Evolutionary conservation across 1,140 invertebrate species (phyloP).

Genomic region (Pogonomyrmex californicus): DNA sequence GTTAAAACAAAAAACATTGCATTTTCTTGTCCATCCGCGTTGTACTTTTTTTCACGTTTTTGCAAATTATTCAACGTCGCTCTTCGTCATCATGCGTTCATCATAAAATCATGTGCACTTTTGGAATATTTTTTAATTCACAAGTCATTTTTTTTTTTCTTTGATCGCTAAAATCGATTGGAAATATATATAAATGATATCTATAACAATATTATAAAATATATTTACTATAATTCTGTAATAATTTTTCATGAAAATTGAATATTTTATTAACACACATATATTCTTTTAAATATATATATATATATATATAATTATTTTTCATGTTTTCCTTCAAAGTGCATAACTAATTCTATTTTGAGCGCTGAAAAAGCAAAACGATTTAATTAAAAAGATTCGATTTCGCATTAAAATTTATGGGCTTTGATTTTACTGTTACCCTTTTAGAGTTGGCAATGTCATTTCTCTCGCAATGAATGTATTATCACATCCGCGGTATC

Average conservation of each 20-base stretch:
- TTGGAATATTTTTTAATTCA: not conserved
- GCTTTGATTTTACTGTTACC: not conserved
- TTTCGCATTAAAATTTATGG: not conserved
- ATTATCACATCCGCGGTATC: not conserved
- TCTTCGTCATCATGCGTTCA: not conserved
- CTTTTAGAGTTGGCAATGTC: not conserved
- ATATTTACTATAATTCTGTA: not conserved
- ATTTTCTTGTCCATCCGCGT: not conserved
- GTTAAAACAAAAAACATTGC: slow-evolving; percentile 16
- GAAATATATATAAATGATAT: no score
- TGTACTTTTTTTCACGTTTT: not conserved
- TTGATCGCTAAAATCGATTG: slow-evolving; percentile 40
- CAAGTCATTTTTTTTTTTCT: slow-evolving; percentile 40
- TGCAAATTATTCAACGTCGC: not conserved
- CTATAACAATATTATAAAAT: not conserved
- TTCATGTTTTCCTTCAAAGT: not conserved
- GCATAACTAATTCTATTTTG: not conserved
- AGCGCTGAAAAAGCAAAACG: not conserved
- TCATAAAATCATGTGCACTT: not conserved
- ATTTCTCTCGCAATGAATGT: not conserved
- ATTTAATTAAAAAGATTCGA: not conserved
- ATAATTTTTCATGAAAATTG: not conserved
- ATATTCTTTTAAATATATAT: not conserved
- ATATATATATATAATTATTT: not conserved
- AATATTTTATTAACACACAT: not conserved